phyloP scores from a whole-genome alignment of 2,797 vertebrate species.

The Acestrorhynchus altus region DNA sequence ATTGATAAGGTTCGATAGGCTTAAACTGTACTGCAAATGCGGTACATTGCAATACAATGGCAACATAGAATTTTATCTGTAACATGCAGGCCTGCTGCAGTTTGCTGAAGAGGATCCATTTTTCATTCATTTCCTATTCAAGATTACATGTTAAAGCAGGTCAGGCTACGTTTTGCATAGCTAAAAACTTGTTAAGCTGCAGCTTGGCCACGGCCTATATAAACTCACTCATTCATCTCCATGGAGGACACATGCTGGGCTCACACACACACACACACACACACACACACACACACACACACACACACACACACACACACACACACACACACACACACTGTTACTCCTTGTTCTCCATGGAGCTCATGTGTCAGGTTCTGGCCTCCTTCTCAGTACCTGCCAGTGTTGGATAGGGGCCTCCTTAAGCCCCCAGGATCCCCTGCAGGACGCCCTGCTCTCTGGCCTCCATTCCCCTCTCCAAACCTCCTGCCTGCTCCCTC shows the following conservation, averaged over 20 bases:
- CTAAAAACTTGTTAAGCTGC: constrained; percentile 38
- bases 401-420: constrained; percentile 26
- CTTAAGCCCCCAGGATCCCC: constrained; percentile 14
- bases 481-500: constrained; percentile 25
- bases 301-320: constrained; percentile 44
- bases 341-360: constrained; percentile 19
- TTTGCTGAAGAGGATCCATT: no score
- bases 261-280: constrained; percentile 42
- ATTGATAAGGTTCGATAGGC: no score
- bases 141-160: constrained; percentile 22
- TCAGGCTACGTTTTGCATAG: constrained; percentile 14
- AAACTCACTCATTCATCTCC: constrained; percentile 33
- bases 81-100: neutral
- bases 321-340: neutral
- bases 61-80: neutral
- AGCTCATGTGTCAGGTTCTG: constrained; percentile 20
- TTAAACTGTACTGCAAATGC: neutral
- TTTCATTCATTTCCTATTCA: neutral
- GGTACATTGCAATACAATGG: neutral
- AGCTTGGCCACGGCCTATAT: constrained; percentile 32
- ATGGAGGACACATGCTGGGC: constrained; percentile 40
- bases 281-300: no score
- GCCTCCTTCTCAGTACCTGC: constrained; percentile 30
- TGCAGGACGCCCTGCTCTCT: constrained; percentile 15
- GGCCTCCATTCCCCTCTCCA: constrained; percentile 28